These are phyloP conservation scores for Calyptomena viridis DNA, from an alignment of 2,113 vertebrate species.

Conservation along the genomic window DNA sequence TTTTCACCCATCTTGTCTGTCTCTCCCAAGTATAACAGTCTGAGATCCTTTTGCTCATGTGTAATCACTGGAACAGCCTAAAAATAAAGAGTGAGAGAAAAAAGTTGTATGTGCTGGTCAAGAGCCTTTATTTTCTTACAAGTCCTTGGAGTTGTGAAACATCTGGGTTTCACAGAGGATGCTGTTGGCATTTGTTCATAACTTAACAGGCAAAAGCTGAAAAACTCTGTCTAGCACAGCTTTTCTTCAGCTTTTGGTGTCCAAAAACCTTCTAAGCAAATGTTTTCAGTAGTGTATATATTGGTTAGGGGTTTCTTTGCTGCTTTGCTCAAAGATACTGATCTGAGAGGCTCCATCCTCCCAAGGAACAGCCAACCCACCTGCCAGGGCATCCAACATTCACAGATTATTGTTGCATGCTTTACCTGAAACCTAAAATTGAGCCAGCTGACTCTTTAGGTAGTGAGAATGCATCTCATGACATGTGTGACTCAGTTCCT, in stretches of 20 bases:
- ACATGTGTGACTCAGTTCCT: not conserved
- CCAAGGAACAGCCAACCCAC: not conserved
- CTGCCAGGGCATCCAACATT: rapidly evolving
- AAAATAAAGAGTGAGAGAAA: not conserved
- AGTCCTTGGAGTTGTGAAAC: not conserved
- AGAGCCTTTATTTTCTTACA: not conserved
- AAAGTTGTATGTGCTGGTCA: not conserved
- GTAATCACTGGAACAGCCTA: not conserved
- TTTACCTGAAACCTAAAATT: not conserved
- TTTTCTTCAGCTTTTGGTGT: not conserved
- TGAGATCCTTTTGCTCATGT: not conserved
- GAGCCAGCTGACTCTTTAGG: not conserved
- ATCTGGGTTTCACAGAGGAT: not conserved
- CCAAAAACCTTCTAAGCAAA: not conserved
- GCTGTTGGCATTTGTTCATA: not conserved
- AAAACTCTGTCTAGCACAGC: not conserved
- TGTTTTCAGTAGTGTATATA: not conserved
- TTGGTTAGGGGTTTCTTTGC: not conserved
- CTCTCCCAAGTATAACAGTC: not conserved
- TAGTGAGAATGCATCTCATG: not conserved
- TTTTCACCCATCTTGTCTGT: not conserved
- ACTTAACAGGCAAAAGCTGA: not conserved
- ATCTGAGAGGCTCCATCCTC: not conserved
- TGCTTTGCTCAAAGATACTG: not conserved
- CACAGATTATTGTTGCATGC: not conserved